Evolutionary conservation across 2,113 vertebrate species (phyloP), one percentile per base, ranked within the genome.

Genomic region (Tricholaema leucomelas): DNA sequence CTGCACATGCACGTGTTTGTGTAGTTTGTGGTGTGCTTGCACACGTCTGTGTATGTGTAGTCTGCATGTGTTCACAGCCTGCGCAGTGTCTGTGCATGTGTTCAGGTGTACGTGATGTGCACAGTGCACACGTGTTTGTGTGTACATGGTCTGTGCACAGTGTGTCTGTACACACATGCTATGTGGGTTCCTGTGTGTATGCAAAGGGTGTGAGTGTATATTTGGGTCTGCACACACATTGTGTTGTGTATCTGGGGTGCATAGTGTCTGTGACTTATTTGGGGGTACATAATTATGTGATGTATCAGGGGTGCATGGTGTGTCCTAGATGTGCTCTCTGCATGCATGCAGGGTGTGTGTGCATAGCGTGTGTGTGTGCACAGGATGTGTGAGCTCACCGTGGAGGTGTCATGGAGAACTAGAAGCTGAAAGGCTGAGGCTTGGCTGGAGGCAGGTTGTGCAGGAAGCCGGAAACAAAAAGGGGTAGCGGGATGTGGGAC

Each of bases 261-360:
- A 27, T 17, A 25, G 15, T 27, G 60, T 4, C 46, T 7, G 40
- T 2, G 52, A 8, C 10, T 15, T 12, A 8, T 17, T 27, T 12
- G 9, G 35, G 35, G 33, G 25, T 63, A 36, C 58, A 23, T 21
- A 18, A 16, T 3, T 5, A 60, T 8, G 52, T 7, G 59, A 50
- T 3, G 35, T 18, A 3, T 23, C 23, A 6, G 15, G 33, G 65
- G 40, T 24, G n/a, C 21, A 3, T 0, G 18, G 6, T 2, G 52
- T 7, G 65, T 8, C 7, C 9, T 52, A 12, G 14, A 58, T 6
- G 14, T 6, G 46, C 18, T 30, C 20, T 54, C 15, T 61, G 35
- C 35, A 27, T 30, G 72, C 35, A 27, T 23, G 52, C 13, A 24
- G 13, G 3, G 20, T 10, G 33, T 15, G 50, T 58, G 70, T 11